phyloP scores from a whole-genome alignment of 2,888 invertebrate species.

The Choristoneura rosaceana region DNA sequence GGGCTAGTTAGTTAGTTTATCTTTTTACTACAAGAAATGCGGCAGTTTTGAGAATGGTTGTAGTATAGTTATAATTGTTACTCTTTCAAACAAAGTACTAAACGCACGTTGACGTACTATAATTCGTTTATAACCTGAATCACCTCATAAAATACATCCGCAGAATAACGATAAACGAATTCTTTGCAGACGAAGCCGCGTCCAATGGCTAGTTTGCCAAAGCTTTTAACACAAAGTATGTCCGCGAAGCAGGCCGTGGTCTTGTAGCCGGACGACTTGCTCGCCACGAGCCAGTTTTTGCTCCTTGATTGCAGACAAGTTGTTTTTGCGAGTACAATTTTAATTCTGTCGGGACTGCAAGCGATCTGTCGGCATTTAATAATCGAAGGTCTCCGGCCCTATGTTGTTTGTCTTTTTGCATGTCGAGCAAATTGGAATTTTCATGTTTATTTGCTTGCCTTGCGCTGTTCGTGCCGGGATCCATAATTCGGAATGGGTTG shows the following conservation, averaged over 20 bases:
- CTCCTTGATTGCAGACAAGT: constrained; percentile 16
- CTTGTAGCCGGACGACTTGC: neutral
- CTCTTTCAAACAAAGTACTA: too few relatives aligned
- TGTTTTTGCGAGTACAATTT: constrained; percentile 31
- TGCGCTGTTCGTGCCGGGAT: constrained; percentile 21
- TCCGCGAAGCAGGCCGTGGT: neutral
- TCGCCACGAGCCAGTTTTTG: constrained; percentile 14
- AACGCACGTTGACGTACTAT: too few relatives aligned
- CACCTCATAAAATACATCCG: too few relatives aligned
- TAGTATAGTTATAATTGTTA: too few relatives aligned
- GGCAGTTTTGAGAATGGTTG: too few relatives aligned
- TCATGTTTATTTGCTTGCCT: constrained; percentile 27
- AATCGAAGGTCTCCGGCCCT: constrained; percentile 30
- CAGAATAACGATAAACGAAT: too few relatives aligned
- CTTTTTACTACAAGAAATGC: too few relatives aligned
- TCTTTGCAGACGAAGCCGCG: too few relatives aligned
- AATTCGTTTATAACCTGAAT: too few relatives aligned
- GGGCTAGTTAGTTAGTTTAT: too few relatives aligned
- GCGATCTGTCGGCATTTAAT: constrained; percentile 26
- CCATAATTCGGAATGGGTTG: constrained; percentile 16
- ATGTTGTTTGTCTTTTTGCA: constrained; percentile 27
- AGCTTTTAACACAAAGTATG: neutral
- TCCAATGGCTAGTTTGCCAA: too few relatives aligned
- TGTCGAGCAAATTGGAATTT: constrained; percentile 35
- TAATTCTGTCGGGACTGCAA: constrained; percentile 22